Conservation (phyloP, 2,888 invertebrate species). For the Bimastos eiseni region DNA sequence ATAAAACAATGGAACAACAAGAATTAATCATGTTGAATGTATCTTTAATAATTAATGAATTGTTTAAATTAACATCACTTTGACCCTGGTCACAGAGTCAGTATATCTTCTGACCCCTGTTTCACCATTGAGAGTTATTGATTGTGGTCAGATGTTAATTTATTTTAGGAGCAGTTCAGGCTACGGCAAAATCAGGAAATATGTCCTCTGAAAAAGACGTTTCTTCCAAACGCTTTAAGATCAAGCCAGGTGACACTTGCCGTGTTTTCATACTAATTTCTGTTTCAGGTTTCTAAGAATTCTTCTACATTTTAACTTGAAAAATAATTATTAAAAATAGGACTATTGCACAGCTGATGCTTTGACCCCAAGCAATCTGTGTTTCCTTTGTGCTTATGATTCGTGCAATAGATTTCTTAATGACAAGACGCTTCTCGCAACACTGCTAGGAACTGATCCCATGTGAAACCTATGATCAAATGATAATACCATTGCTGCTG, state of each 20-base stretch:
- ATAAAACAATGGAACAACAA: neutral
- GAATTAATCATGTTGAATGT: neutral
- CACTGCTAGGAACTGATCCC: too few relatives aligned
- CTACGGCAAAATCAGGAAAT: neutral
- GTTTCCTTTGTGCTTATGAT: too few relatives aligned
- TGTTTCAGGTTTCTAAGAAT: neutral
- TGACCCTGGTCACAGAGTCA: neutral
- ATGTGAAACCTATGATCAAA: too few relatives aligned
- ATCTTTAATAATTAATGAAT: neutral
- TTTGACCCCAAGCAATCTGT: too few relatives aligned
- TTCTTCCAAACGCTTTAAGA: neutral
- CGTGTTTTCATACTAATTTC: neutral
- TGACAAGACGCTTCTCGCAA: too few relatives aligned
- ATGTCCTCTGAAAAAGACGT: neutral
- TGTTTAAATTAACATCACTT: neutral
- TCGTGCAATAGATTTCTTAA: too few relatives aligned
- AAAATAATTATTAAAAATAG: too few relatives aligned
- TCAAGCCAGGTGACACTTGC: neutral
- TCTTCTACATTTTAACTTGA: neutral
- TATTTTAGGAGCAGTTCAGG: neutral
- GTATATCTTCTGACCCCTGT: neutral
- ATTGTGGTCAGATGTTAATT: neutral
- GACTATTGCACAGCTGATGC: too few relatives aligned
- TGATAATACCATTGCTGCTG: neutral
- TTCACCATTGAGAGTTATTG: neutral